Percentiles rank a stretch among this genome's conserved stretches.
These are phyloP conservation scores for Mesocentrotus franciscanus DNA, from an alignment of 53 echinoderm and acorn worm species.

Conservation along the genomic window DNA sequence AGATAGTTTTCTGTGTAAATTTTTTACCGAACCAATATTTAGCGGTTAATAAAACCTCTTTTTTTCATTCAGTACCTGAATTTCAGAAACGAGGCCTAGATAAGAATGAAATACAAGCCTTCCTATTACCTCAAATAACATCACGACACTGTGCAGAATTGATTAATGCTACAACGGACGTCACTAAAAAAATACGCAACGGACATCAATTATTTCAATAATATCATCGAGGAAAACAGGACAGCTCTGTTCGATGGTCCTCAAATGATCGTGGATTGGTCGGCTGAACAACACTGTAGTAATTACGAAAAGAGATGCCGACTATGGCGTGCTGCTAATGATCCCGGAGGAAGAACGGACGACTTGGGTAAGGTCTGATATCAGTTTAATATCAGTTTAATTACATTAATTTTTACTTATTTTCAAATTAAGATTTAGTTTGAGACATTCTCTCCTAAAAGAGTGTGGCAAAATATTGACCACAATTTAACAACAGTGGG, in stretches of 20 bases:
- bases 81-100: neutral
- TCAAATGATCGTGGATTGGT: slow-evolving; percentile 4
- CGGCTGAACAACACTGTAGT: neutral
- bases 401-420: no score
- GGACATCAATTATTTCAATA: no score
- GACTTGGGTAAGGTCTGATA: no score
- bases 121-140: neutral
- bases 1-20: no score
- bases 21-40: no score
- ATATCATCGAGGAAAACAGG: neutral
- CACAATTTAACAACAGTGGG: no score
- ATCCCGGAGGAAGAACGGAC: no score
- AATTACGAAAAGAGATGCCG: neutral
- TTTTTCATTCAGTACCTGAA: neutral
- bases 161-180: neutral
- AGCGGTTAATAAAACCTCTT: no score
- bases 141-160: neutral
- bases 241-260: neutral
- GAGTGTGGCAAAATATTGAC: no score
- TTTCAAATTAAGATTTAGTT: no score
- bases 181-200: neutral
- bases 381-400: no score
- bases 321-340: neutral
- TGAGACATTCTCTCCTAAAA: no score
- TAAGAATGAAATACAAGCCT: neutral